phyloP scores from a whole-genome alignment of 2,888 invertebrate genomes.

The Drosophila demipolita region DNA sequence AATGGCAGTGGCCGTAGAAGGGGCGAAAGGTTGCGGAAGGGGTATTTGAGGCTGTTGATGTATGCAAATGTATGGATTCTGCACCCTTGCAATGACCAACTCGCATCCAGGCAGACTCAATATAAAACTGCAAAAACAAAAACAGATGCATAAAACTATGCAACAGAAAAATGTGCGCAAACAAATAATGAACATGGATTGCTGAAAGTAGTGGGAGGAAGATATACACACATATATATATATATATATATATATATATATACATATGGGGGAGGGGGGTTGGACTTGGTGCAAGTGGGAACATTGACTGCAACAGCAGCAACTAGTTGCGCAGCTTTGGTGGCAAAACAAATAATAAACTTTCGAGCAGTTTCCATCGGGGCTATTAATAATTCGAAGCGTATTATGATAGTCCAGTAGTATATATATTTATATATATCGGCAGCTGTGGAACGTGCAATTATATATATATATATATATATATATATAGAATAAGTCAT shows the following conservation, averaged over 20 bases:
- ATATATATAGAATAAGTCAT: neutral
- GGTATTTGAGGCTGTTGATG: neutral
- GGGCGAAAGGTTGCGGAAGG: neutral
- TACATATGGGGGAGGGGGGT: too few species aligned
- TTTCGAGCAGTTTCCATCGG: neutral
- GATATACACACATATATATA: too few species aligned
- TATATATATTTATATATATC: neutral
- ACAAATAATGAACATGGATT: neutral
- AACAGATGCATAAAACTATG: too few species aligned
- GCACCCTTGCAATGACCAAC: neutral
- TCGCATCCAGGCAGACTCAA: neutral
- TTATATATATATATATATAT: neutral
- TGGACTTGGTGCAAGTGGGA: neutral
- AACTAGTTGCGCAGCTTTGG: neutral
- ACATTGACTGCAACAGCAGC: neutral
- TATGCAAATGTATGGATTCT: neutral
- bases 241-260: too few species aligned
- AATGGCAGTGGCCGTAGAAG: constrained; percentile 25
- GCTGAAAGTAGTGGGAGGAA: neutral
- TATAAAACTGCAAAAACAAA: neutral
- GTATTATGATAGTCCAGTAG: neutral
- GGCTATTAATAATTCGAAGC: neutral
- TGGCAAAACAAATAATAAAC: neutral
- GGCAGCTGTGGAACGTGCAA: neutral
- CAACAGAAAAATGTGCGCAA: neutral